phyloP scores from a whole-genome alignment of 2,888 invertebrate genomes.

The Elysia crispata region DNA sequence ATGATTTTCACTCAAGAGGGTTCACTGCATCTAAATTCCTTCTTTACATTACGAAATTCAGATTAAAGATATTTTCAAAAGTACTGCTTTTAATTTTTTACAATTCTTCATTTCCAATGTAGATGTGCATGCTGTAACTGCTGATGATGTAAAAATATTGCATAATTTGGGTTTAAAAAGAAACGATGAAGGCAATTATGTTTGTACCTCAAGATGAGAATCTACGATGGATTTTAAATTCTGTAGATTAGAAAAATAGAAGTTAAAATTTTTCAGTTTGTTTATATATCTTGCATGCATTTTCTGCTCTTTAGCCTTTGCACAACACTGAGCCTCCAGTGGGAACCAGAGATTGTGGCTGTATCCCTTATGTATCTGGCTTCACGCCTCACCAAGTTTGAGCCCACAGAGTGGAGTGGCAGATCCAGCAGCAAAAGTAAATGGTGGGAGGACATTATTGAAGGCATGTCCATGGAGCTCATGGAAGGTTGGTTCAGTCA shows the following conservation, averaged over 20 bases:
- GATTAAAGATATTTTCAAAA: too few relatives aligned
- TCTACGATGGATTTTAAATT: neutral
- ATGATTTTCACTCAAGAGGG: too few relatives aligned
- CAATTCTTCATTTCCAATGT: too few relatives aligned
- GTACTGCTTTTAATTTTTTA: too few relatives aligned
- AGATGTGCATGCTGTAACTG: too few relatives aligned
- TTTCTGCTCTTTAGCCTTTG: slow-evolving; percentile 87
- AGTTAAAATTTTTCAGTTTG: neutral
- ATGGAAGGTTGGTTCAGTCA: slow-evolving; percentile 84
- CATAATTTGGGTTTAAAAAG: too few relatives aligned
- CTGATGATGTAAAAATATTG: too few relatives aligned
- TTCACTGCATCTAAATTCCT: too few relatives aligned
- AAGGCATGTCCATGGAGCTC: slow-evolving; percentile 94
- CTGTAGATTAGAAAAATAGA: neutral
- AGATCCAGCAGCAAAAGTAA: slow-evolving; percentile 80
- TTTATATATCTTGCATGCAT: neutral
- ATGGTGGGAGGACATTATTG: slow-evolving; percentile 99
- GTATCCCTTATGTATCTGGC: slow-evolving; percentile 98
- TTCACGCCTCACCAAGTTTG: slow-evolving; percentile 95
- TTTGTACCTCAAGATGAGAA: too few relatives aligned
- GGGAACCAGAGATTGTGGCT: slow-evolving; percentile 98
- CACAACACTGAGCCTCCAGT: slow-evolving; percentile 96
- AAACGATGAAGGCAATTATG: too few relatives aligned
- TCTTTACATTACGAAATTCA: too few relatives aligned
- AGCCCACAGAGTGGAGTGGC: slow-evolving; percentile 94